Conservation (phyloP, 2,797 vertebrate species). For the Myotis myotis region DNA sequence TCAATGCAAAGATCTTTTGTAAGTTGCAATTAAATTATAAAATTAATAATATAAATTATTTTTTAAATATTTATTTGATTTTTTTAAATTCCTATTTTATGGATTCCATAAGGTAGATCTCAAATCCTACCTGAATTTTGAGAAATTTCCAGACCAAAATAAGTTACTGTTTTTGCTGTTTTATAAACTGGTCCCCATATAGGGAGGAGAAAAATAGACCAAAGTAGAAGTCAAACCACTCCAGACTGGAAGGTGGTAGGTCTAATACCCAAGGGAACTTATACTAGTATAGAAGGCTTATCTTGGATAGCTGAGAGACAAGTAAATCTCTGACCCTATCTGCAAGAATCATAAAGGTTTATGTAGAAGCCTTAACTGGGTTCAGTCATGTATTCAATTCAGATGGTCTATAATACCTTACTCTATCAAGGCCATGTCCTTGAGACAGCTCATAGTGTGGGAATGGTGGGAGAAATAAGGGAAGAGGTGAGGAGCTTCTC, state of each 20-base stretch:
- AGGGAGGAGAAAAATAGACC: neutral
- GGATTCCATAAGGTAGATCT: neutral
- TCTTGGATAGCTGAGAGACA: neutral
- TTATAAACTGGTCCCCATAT: neutral
- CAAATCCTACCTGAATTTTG: neutral
- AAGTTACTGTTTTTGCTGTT: neutral
- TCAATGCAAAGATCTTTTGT: neutral
- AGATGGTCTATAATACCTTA: neutral
- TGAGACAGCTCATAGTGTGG: neutral
- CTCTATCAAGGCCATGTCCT: neutral
- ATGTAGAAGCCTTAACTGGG: neutral
- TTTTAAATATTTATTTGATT: neutral
- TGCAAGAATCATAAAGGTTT: neutral
- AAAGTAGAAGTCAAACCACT: neutral
- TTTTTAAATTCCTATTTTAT: neutral
- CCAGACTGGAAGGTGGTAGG: neutral
- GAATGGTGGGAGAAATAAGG: neutral
- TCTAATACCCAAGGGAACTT: neutral
- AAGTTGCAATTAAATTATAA: neutral
- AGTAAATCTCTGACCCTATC: neutral
- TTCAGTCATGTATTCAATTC: neutral
- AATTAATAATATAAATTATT: neutral
- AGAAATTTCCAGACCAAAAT: neutral
- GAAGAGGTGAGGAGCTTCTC: neutral
- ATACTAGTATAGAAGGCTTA: neutral